Evolutionary conservation across 2,113 vertebrate species (phyloP), one percentile per base, ranked within the genome.

Genomic region (Halcyon malimbica): DNA sequence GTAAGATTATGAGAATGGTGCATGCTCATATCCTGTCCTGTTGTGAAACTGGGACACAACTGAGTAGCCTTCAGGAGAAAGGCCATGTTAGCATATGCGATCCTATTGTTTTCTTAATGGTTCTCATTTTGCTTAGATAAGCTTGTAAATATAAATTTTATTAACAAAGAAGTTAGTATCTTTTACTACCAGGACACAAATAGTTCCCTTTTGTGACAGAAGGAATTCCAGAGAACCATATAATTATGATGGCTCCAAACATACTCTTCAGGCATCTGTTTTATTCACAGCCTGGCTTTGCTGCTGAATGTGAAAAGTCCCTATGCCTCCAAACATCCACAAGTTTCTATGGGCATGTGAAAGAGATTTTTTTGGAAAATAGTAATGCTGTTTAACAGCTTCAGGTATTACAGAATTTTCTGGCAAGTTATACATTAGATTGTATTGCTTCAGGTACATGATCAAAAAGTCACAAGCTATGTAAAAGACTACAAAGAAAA

Each of bases 391-490:
- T 85, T 81, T 29, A 53, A 4, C 35, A 57, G 24, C 24, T 44
- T 63, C 8, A 31, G 3, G 20, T 56, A 15, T 57, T 16, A 41
- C 9, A 87, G 24, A 53, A 82, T 75, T 57, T 67, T 84, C 69
- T 68, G 18, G 19, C 19, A 80, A 64, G 19, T 4, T 60, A 33
- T 20, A 89, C 4, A 10, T 71, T 50, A 17, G 21, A 60, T 83
- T 73, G 19, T n/a, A 11, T 6, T 73, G 33, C 16, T 0, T 1
- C 44, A 56, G 1, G 5, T 37, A 41, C 7, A 12, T 10, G 17
- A 23, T 81, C 17, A 80, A 5, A 67, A 89, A 80, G 17, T 69
- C 59, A 77, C 44, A 69, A 42, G 8, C 5, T 13, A 4, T 2
- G 2, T 48, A 53, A 67, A 68, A 85, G 28, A 7, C 5, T 54